These are phyloP conservation scores for Hyles euphorbiae DNA, from an alignment of 1,140 invertebrate species.

Conservation along the genomic window DNA sequence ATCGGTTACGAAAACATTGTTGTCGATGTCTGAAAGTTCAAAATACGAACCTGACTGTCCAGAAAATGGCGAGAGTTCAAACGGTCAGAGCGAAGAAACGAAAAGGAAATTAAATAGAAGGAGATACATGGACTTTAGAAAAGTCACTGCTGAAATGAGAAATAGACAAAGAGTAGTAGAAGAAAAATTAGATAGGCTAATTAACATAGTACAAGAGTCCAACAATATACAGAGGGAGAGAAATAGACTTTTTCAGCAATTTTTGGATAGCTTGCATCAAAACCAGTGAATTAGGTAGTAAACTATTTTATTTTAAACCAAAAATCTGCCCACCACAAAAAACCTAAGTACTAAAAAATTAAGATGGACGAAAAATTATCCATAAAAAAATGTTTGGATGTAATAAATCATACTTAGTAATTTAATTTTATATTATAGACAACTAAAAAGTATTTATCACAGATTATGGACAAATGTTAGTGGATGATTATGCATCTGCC, in stretches of 20 bases:
- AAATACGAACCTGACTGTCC: conserved; percentile 30
- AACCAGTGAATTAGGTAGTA: conserved; percentile 7
- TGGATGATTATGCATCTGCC: too few species aligned
- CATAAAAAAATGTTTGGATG: too few species aligned
- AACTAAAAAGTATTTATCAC: too few species aligned
- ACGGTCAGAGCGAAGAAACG: conserved; percentile 43
- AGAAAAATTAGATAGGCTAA: conserved; percentile 64
- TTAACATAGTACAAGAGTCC: conserved; percentile 67
- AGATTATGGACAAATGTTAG: too few species aligned
- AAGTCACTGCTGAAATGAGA: conserved; percentile 59
- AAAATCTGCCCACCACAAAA: too few species aligned
- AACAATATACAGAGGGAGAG: conserved; percentile 63
- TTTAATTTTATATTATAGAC: too few species aligned
- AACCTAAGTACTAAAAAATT: too few species aligned
- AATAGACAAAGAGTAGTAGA: conserved; percentile 59
- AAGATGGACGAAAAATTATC: too few species aligned
- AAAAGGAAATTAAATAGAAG: conserved; percentile 47
- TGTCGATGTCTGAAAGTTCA: conserved; percentile 38
- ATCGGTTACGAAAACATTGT: conserved; percentile 47
- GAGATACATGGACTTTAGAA: conserved; percentile 56
- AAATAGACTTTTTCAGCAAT: conserved; percentile 61
- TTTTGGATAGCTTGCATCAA: conserved; percentile 49
- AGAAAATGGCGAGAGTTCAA: conserved; percentile 48
- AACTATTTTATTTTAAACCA: too few species aligned
- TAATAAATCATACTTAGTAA: too few species aligned